A percentile compares a stretch with the other conserved stretches of the same genome.
These are phyloP conservation scores for Trachurus trachurus DNA, from an alignment of 2,797 vertebrate genomes.

Conservation along the genomic window DNA sequence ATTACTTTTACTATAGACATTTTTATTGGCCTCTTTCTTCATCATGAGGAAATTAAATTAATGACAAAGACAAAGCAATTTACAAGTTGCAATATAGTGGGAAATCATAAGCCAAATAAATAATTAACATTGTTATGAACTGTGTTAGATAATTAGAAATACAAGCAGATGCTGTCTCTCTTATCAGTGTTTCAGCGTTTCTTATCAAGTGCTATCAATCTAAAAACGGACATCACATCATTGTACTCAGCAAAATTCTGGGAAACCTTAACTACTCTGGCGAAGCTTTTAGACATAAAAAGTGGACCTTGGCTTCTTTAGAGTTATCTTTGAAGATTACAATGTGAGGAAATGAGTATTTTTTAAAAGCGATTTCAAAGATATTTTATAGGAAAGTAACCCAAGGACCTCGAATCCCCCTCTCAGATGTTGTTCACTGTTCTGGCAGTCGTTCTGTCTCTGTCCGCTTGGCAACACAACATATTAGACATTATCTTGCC, in stretches of 20 bases:
- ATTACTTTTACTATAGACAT: conserved; percentile 19
- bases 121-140: background rate
- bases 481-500: background rate
- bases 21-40: conserved; percentile 22
- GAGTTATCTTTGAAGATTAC: background rate
- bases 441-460: background rate
- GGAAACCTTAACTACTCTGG: background rate
- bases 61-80: background rate
- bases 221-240: background rate
- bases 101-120: background rate
- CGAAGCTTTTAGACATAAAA: background rate
- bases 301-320: conserved; percentile 2
- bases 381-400: conserved; percentile 2
- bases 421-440: background rate
- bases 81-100: background rate
- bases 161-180: background rate
- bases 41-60: conserved; percentile 10
- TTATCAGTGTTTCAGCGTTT: background rate
- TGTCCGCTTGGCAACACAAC: background rate
- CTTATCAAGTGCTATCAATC: too few species aligned
- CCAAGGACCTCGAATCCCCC: conserved; percentile 4
- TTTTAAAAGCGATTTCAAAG: background rate
- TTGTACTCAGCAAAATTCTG: background rate
- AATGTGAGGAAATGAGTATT: background rate
- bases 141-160: background rate